phyloP scores from a whole-genome alignment of 2,797 vertebrate genomes.

The Bufotes viridis region DNA sequence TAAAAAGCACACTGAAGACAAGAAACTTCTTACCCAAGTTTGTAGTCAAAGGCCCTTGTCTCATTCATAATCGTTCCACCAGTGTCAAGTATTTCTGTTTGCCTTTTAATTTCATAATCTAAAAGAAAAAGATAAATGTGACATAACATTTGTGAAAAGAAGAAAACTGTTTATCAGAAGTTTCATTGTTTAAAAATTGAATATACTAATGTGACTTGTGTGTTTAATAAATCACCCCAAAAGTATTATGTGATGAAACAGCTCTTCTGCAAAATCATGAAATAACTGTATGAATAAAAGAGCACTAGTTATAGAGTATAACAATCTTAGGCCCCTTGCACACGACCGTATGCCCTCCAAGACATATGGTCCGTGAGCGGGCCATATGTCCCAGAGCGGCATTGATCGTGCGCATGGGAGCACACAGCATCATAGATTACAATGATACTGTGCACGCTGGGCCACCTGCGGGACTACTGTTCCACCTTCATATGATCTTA shows the following conservation, averaged over 20 bases:
- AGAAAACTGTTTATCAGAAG: background rate
- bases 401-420: too few species aligned
- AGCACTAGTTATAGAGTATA: background rate
- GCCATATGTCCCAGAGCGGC: too few species aligned
- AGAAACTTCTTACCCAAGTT: conserved; percentile 84
- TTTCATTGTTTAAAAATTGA: background rate
- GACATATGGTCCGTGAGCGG: too few species aligned
- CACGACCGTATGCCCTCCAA: too few species aligned
- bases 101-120: conserved; percentile 98
- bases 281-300: background rate
- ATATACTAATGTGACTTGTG: background rate
- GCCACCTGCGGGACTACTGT: too few species aligned
- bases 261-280: background rate
- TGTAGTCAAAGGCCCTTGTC: conserved; percentile 92
- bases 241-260: background rate
- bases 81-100: conserved; percentile 84
- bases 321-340: background rate
- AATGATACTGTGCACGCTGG: too few species aligned
- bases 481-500: too few species aligned
- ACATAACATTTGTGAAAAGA: background rate
- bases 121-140: conserved; percentile 27
- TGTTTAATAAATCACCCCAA: background rate
- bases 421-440: too few species aligned
- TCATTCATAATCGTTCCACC: conserved; percentile 90
- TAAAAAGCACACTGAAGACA: background rate